These are phyloP conservation scores for Elymnias hypermnestra DNA, from an alignment of 1,140 invertebrate genomes.

Conservation along the genomic window DNA sequence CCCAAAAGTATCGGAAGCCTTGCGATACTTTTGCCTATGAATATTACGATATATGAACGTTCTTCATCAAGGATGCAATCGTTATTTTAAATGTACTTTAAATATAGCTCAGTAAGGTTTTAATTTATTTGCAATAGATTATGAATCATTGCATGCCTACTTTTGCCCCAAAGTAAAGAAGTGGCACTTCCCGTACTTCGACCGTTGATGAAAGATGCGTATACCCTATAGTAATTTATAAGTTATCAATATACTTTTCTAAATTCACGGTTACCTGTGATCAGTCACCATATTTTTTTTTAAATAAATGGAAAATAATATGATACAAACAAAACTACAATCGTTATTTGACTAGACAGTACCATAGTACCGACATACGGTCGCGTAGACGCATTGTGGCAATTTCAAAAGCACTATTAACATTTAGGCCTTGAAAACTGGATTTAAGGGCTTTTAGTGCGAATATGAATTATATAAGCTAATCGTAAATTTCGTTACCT, in stretches of 20 bases:
- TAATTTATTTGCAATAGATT: too few species aligned
- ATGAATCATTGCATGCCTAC: too few species aligned
- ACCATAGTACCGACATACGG: constrained; percentile 62
- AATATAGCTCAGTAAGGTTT: too few species aligned
- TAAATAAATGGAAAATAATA: constrained; percentile 60
- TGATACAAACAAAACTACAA: constrained; percentile 65
- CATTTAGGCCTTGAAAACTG: constrained; percentile 14
- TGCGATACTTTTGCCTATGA: too few species aligned
- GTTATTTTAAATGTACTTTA: too few species aligned
- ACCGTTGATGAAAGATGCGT: constrained; percentile 7
- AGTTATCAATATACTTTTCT: constrained; percentile 21
- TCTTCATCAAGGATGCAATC: too few species aligned
- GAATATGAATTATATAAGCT: too few species aligned
- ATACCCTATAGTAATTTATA: constrained; percentile 20
- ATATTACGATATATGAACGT: too few species aligned
- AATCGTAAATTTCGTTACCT: neutral
- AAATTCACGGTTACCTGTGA: constrained; percentile 30
- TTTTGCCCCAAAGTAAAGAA: too few species aligned
- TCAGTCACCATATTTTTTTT: constrained; percentile 49
- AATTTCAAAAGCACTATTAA: constrained; percentile 18
- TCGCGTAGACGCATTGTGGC: constrained; percentile 43
- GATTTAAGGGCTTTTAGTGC: constrained; percentile 45
- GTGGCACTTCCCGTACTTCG: constrained; percentile 4
- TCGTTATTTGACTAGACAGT: constrained; percentile 72
- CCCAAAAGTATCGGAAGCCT: too few species aligned